These are phyloP conservation scores for Limnephilus lunatus DNA, from an alignment of 2,888 invertebrate species.

Conservation along the genomic window DNA sequence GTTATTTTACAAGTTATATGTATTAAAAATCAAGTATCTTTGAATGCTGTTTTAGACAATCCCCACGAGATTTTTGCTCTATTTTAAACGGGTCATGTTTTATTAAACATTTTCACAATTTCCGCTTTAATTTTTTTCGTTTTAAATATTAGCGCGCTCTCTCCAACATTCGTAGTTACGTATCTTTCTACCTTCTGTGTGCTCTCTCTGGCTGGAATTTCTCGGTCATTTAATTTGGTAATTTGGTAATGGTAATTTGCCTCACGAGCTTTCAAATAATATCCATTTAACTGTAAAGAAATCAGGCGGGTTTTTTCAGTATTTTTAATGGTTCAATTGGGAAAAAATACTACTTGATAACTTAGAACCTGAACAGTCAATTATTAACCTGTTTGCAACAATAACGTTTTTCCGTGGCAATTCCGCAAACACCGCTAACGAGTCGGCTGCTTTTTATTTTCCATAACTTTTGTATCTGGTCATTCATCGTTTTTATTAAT, in stretches of 20 bases:
- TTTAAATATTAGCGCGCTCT: no score
- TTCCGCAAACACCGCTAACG: background rate
- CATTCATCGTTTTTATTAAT: background rate
- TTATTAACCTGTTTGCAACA: background rate
- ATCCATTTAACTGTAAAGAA: background rate
- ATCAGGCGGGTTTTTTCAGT: background rate
- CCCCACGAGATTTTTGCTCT: no score
- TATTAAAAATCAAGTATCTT: no score
- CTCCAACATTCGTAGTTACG: no score
- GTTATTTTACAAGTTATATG: no score
- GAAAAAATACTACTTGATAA: background rate
- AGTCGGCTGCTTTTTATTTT: background rate
- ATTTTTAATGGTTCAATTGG: background rate
- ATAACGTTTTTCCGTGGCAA: background rate
- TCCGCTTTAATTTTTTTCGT: no score
- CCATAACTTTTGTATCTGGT: background rate
- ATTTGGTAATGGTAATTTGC: background rate
- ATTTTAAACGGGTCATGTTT: no score
- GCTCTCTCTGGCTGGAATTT: background rate
- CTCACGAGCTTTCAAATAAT: background rate
- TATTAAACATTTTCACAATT: no score
- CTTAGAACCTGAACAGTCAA: background rate
- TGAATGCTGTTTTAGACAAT: no score
- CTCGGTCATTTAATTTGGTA: background rate
- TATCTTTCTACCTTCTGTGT: no score